Base-by-base conservation (phyloP, 2,113 vertebrate species). In the Dromaius novaehollandiae region DNA sequence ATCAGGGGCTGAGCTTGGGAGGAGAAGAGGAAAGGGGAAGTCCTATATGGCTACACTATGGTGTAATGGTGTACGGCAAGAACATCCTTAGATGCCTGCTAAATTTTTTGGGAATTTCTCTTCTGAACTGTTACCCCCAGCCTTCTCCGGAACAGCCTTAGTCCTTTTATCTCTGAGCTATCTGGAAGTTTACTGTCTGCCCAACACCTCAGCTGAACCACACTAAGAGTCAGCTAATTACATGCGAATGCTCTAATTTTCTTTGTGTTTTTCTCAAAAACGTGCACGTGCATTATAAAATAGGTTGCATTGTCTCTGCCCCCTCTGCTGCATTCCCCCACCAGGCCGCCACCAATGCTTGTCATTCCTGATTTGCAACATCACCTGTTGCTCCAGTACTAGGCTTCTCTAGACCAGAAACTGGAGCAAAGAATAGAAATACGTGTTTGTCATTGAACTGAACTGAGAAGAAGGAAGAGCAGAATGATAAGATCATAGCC, bases 401-500 rank as follows among this genome's bases (percentile, higher is more conserved):
- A 56, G 77, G 60, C 87, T 95, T 50, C 89, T 50, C 76, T 46
- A 48, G 94, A 83, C 32, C 91, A 97, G 84, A 93, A 88, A 90
- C 80, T 77, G 82, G 80, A 96, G 90, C 91, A 93, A 79, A 87
- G 65, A 95, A 83, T 73, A 97, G 94, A 96, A 95, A 92, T 95
- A 86, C 38, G 25, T 96, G 85, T 90, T 97, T 97, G 96, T 97
- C 91, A 95, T 90, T 97, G 96, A 96, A 88, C 88, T 94, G 94
- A 96, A 88, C 93, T 73, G 90, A 84, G 93, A 95, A 95, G 87
- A 96, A 96, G 96, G 91, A 96, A 95, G 95, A 95, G 80, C 84
- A 94, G 95, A 94, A 94, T n/a, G 96, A 95, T 92, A 97, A 96
- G 97, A 97, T 97, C 87, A 83, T 84, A 83, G 94, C 90, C 82